These are phyloP conservation scores for Gallinago stenura DNA, from an alignment of 2,797 vertebrate species.

Conservation along the genomic window DNA sequence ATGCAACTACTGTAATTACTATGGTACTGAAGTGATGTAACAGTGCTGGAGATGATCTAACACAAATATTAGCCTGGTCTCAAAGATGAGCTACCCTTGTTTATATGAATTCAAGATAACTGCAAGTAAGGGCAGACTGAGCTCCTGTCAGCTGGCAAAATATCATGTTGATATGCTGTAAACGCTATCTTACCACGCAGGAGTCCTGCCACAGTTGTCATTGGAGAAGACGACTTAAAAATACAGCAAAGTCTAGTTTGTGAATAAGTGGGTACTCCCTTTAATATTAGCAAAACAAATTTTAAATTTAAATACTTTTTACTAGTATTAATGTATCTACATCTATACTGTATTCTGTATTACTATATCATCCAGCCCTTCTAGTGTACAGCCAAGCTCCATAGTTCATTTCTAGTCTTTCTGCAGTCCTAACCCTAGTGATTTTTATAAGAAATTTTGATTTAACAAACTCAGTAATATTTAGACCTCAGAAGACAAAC, in stretches of 20 bases:
- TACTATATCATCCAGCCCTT: neutral
- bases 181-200: neutral
- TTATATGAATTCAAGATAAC: accelerated
- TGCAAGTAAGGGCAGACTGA: neutral
- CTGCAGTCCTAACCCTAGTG: neutral
- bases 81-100: neutral
- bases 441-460: neutral
- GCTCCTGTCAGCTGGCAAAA: neutral
- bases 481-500: neutral
- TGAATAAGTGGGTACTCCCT: neutral
- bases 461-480: neutral
- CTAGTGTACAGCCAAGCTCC: neutral
- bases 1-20: neutral
- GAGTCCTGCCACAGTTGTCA: neutral
- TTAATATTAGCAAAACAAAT: neutral
- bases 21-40: neutral
- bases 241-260: neutral
- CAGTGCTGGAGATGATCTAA: neutral
- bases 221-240: neutral
- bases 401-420: neutral
- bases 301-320: neutral
- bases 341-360: too few species aligned
- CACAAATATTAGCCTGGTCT: neutral
- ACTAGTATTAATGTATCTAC: neutral
- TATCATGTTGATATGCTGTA: neutral